Evolutionary conservation across 2,888 invertebrate genomes (phyloP).

Genomic region (Trissoscelio sp.): DNA sequence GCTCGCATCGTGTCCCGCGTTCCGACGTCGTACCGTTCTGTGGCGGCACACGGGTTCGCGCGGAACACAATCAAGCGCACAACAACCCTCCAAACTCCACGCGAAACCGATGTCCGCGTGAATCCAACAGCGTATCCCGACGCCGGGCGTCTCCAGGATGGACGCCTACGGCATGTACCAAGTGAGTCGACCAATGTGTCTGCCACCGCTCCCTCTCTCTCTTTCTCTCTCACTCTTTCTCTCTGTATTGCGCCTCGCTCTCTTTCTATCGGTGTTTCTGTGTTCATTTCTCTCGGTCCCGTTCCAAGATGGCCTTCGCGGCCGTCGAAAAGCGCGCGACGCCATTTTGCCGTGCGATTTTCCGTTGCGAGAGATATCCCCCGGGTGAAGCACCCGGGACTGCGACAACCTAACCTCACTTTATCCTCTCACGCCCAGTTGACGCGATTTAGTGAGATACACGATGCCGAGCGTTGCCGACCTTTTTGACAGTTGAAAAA

Average conservation of each 20-base stretch:
- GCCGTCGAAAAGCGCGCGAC: conserved; percentile 48
- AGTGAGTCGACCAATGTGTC: conserved; percentile 76
- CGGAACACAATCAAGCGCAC: conserved; percentile 6
- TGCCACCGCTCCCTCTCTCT: conserved; percentile 18
- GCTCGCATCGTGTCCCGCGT: conserved; percentile 31
- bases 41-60: conserved; percentile 5
- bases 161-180: conserved; percentile 83
- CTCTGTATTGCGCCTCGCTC: background rate
- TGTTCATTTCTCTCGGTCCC: conserved; percentile 38
- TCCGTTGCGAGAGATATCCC: conserved; percentile 23
- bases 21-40: conserved; percentile 6
- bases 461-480: background rate
- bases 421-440: background rate
- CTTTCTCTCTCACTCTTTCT: conserved; percentile 1
- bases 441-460: background rate
- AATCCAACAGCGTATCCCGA: conserved; percentile 18
- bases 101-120: conserved; percentile 1
- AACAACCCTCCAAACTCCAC: background rate
- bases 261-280: conserved; percentile 6
- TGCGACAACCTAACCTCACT: conserved; percentile 19
- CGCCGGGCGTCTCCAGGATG: conserved; percentile 74
- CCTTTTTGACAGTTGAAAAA: too few species aligned
- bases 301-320: conserved; percentile 70
- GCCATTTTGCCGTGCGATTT: conserved; percentile 60
- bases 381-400: conserved; percentile 6